phyloP scores from a whole-genome alignment of 1,140 invertebrate species.

The Alviniconcha marisindica region DNA sequence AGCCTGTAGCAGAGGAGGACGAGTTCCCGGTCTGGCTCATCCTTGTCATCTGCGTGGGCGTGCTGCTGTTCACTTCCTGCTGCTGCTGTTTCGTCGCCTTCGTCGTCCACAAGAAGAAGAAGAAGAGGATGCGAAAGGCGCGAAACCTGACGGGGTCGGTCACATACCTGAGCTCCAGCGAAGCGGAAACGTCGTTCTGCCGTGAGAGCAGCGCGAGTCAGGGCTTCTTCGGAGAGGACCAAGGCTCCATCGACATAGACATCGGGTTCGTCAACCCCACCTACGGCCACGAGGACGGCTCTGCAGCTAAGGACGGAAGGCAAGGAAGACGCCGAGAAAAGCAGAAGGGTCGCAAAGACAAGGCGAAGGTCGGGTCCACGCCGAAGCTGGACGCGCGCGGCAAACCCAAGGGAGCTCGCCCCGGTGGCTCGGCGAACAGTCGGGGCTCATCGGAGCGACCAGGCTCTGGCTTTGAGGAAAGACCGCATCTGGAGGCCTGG shows the following conservation, averaged over 20 bases:
- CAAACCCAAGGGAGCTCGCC: neutral
- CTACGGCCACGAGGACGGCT: neutral
- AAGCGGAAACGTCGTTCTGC: constrained; percentile 15
- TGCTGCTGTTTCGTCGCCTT: constrained; percentile 35
- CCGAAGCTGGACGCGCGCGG: neutral
- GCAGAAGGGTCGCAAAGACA: neutral
- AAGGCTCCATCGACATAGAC: too few relatives aligned
- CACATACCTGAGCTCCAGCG: neutral
- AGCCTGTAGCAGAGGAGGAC: constrained; percentile 26
- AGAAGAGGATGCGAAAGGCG: neutral
- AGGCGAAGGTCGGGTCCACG: neutral
- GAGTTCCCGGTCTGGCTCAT: constrained; percentile 18
- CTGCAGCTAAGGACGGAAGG: neutral
- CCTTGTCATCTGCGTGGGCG: constrained; percentile 32
- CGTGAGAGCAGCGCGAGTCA: neutral
- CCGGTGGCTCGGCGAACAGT: neutral
- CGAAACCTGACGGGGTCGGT: neutral
- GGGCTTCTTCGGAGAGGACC: too few relatives aligned
- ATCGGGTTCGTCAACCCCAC: neutral
- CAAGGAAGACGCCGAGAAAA: neutral
- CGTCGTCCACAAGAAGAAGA: constrained; percentile 26
- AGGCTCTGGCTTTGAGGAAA: neutral
- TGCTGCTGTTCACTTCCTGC: neutral
- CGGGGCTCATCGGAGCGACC: neutral
- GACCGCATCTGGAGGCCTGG: constrained; percentile 32